These are phyloP conservation scores for Dipodomys stephensi DNA, from an alignment of 2,113 vertebrate genomes.

Conservation along the genomic window DNA sequence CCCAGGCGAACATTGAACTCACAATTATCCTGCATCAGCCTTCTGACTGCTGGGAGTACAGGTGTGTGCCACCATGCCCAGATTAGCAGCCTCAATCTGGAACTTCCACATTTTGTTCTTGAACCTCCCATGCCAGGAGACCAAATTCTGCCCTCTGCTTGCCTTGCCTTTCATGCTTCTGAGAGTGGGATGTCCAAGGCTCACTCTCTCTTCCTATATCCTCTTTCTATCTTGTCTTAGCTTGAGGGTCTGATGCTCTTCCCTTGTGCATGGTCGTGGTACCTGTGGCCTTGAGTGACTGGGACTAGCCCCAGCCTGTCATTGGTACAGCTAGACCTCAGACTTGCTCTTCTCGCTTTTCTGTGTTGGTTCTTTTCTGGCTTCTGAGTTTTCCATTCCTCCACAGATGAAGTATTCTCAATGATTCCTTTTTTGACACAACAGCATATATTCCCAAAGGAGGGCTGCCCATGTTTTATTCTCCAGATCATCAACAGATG, in stretches of 20 bases:
- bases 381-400: background rate
- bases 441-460: background rate
- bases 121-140: background rate
- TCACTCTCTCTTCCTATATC: background rate
- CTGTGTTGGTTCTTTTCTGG: background rate
- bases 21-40: too few relatives aligned
- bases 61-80: too few relatives aligned
- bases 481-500: conserved; percentile 47
- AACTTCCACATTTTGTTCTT: background rate
- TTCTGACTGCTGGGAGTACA: too few relatives aligned
- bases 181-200: too few relatives aligned
- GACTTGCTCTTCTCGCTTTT: background rate
- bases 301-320: background rate
- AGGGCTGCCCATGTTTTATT: conserved; percentile 59
- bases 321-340: background rate
- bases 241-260: background rate
- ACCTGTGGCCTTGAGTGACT: background rate
- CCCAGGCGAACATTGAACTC: too few relatives aligned
- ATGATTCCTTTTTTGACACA: conserved; percentile 29
- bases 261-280: background rate
- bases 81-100: background rate
- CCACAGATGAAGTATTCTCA: background rate
- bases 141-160: rapidly evolving
- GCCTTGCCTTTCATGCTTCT: background rate
- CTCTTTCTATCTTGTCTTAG: background rate